A percentile compares a stretch with the other conserved stretches of the same genome.
These are phyloP conservation scores for Epicauta chinensis DNA, from an alignment of 1,140 invertebrate species.

Conservation along the genomic window DNA sequence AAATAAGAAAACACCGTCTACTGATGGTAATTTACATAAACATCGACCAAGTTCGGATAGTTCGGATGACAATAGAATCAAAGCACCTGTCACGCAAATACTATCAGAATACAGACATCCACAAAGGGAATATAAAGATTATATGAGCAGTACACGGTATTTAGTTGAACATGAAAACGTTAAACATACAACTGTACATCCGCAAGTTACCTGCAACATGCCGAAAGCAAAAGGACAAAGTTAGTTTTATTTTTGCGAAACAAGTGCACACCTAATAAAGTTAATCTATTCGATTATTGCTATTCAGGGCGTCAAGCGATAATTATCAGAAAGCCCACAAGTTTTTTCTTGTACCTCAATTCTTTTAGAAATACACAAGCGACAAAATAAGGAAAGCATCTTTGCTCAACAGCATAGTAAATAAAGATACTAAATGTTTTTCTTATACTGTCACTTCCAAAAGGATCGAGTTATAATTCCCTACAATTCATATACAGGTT, in stretches of 20 bases:
- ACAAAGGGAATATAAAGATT: constrained; percentile 40
- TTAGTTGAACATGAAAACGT: constrained; percentile 9
- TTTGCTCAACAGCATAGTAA: too few relatives aligned
- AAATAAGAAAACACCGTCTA: constrained; percentile 11
- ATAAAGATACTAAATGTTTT: too few relatives aligned
- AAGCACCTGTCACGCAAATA: constrained; percentile 29
- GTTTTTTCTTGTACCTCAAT: too few relatives aligned
- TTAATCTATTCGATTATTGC: too few relatives aligned
- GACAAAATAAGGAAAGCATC: too few relatives aligned
- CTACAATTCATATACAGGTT: too few relatives aligned
- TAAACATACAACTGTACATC: constrained; percentile 32
- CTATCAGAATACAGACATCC: constrained; percentile 38
- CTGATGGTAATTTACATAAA: constrained; percentile 7
- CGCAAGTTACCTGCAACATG: constrained; percentile 39
- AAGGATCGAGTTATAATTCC: too few relatives aligned
- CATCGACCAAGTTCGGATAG: constrained; percentile 15
- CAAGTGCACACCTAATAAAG: too few relatives aligned
- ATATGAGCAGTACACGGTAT: constrained; percentile 10
- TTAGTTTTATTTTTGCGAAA: constrained; percentile 12
- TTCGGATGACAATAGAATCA: constrained; percentile 27
- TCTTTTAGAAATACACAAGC: too few relatives aligned
- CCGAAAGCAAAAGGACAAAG: constrained; percentile 31
- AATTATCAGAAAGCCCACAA: too few relatives aligned
- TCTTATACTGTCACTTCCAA: too few relatives aligned
- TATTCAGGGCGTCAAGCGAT: too few relatives aligned